phyloP scores from a whole-genome alignment of 2,888 invertebrate genomes.

The Protophormia terraenovae region DNA sequence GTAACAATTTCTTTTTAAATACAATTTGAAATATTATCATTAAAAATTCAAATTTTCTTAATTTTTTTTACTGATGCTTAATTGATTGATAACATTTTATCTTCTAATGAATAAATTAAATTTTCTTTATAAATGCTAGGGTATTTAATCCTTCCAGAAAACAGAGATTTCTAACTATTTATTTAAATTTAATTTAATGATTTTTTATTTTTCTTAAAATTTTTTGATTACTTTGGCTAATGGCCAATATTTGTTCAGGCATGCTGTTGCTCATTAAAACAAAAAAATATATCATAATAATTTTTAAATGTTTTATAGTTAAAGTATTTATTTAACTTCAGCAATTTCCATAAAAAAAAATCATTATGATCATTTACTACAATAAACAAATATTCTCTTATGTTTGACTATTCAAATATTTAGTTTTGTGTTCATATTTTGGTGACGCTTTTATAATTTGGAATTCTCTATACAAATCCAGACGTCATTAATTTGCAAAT shows the following conservation, averaged over 20 bases:
- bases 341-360: neutral
- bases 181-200: neutral
- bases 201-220: neutral
- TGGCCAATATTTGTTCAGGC: slow-evolving; percentile 9
- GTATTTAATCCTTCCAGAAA: too few species aligned
- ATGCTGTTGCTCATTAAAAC: slow-evolving; percentile 10
- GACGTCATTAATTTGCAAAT: neutral
- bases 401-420: too few species aligned
- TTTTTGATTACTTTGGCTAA: neutral
- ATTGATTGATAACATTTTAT: too few species aligned
- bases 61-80: too few species aligned
- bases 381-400: neutral
- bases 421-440: neutral
- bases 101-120: too few species aligned
- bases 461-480: neutral
- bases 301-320: neutral
- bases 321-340: neutral
- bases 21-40: too few species aligned
- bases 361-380: neutral
- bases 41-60: too few species aligned
- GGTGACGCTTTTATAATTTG: neutral
- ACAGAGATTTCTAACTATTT: neutral
- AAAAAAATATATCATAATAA: slow-evolving; percentile 3
- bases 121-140: too few species aligned
- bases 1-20: too few species aligned